Base-by-base conservation (phyloP, 2,113 vertebrate genomes). In the Tachuris rubrigastra region DNA sequence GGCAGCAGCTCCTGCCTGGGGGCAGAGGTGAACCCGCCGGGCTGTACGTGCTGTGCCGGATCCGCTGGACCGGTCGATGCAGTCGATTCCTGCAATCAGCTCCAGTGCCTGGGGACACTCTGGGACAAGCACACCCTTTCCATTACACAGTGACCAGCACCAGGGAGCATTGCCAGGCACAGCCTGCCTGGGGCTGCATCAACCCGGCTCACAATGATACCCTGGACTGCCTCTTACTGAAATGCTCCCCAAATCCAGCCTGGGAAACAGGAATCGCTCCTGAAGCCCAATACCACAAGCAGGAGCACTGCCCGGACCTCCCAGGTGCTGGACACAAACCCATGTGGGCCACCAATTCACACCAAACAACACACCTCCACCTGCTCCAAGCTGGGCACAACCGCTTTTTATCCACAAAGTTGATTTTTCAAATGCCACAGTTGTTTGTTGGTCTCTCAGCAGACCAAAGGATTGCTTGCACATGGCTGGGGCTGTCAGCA, bases 81-180 rank as follows among this genome's bases (percentile, higher is more conserved):
- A 2, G 19, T 97, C 85, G 27, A 97, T 97, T 14, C 80, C 93
- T 78, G 85, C 93, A 96, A 96, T 95, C 91, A 85, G 92, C 69
- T 74, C 72, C 2, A 53, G 71, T 0, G 76, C 95, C 95, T 0
- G n/a, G 77, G 94, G 95, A 50, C 84, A 79, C 2, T 7, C 66
- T 80, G 92, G 87, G 90, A 95, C 83, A 47, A 90, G 63, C 67
- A 50, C 81, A 66, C 67, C 93, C 95, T 96, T 97, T 95, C 96
- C 96, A 95, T 95, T 76, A 93, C 96, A 87, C 3, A 1, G 24
- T 37, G 90, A 46, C 92, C 86, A 37, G 58, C 1, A 1, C 28
- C 8, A 8, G 77, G 75, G 72, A 95, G 69, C 85, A 9, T 5
- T 82, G 91, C 77, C 85, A 87, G 77, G 71, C 58, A 41, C 94